Evolutionary conservation across 2,888 invertebrate genomes (phyloP).

Genomic region (Dexiosoma caninum): DNA sequence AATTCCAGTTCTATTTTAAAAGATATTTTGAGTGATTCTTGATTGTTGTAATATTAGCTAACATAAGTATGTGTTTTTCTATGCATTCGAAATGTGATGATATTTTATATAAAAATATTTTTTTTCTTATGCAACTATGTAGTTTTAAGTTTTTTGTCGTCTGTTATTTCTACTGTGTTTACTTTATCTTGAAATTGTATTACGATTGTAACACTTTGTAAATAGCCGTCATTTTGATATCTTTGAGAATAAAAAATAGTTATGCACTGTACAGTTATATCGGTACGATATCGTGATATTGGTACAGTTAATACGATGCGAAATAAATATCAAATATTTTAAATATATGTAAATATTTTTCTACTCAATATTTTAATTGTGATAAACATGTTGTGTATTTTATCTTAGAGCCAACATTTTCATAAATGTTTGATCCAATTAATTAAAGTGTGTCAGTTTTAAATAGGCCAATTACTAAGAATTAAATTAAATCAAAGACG

Average conservation of each 20-base stretch:
- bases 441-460: too few species aligned
- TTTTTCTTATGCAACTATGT: not conserved
- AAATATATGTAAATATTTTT: not conserved
- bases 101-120: slow-evolving; percentile 25
- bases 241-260: slow-evolving; percentile 9
- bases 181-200: not conserved
- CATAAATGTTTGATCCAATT: too few species aligned
- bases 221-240: slow-evolving; percentile 41
- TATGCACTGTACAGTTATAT: slow-evolving; percentile 8
- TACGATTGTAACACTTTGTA: slow-evolving; percentile 11
- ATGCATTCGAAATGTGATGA: not conserved
- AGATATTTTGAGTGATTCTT: slow-evolving; percentile 77
- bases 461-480: too few species aligned
- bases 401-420: too few species aligned
- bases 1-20: slow-evolving; percentile 78
- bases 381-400: not conserved
- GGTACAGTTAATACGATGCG: not conserved
- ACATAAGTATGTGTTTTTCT: not conserved
- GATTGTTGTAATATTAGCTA: slow-evolving; percentile 70
- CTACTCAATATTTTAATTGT: not conserved
- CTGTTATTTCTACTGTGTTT: too few species aligned
- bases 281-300: too few species aligned
- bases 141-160: not conserved
- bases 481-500: too few species aligned
- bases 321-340: slow-evolving; percentile 28